These are phyloP conservation scores for Dryoscopus gambensis DNA, from an alignment of 2,113 vertebrate species.

Conservation along the genomic window DNA sequence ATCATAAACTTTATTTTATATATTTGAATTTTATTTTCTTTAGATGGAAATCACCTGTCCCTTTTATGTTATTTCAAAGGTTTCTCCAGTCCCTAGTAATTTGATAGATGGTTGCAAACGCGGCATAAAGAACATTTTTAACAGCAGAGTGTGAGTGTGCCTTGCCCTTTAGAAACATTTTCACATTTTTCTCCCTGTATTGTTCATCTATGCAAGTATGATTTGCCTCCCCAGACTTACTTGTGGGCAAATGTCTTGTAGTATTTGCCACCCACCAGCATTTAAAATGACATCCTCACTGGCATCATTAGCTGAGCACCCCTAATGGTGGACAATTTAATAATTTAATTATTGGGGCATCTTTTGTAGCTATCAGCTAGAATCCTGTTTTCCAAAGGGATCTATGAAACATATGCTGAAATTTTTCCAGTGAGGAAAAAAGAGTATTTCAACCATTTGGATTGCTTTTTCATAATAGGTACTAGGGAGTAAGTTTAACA, in stretches of 20 bases:
- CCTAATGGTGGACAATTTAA: background rate
- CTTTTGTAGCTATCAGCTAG: background rate
- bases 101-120: background rate
- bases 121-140: background rate
- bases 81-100: background rate
- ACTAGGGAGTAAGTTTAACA: background rate
- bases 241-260: background rate
- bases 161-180: background rate
- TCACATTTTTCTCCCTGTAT: background rate
- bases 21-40: background rate
- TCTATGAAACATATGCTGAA: background rate
- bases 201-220: background rate
- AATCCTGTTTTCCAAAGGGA: background rate
- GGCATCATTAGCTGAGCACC: background rate
- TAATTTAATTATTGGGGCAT: background rate
- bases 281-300: background rate
- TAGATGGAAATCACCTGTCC: background rate
- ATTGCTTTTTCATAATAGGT: background rate
- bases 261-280: background rate
- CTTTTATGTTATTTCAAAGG: background rate
- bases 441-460: background rate
- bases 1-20: background rate
- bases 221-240: background rate
- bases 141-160: fast-evolving
- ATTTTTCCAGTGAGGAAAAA: background rate